A percentile compares a stretch with the other conserved stretches of the same genome.
Evolutionary conservation across 2,797 vertebrate species (phyloP).

Genomic region (Odontamblyopus lacepedii): DNA sequence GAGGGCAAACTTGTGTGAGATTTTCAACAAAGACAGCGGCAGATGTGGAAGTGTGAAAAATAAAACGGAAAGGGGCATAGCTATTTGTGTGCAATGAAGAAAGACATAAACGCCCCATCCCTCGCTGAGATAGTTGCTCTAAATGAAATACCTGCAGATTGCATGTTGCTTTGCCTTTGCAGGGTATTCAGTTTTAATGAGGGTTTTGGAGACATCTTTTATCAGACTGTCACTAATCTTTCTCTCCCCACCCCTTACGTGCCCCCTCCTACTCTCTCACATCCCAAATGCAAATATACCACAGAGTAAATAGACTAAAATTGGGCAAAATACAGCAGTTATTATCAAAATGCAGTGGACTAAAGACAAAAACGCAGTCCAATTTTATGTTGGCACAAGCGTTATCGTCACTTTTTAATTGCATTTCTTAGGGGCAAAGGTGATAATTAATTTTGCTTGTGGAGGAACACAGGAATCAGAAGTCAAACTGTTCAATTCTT

Average conservation of each 20-base stretch:
- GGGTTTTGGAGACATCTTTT: constrained; percentile 81
- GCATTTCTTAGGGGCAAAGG: constrained; percentile 76
- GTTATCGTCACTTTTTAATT: constrained; percentile 76
- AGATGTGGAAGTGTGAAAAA: constrained; percentile 67
- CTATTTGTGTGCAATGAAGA: constrained; percentile 70
- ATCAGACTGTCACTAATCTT: constrained; percentile 80
- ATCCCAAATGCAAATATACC: constrained; percentile 49
- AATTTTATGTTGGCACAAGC: constrained; percentile 65
- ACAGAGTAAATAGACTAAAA: constrained; percentile 19
- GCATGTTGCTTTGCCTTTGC: constrained; percentile 75
- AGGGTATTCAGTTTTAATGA: constrained; percentile 83
- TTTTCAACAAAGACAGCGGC: constrained; percentile 52
- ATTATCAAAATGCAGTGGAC: constrained; percentile 61
- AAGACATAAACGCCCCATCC: constrained; percentile 69
- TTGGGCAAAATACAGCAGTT: constrained; percentile 44
- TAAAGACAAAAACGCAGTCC: constrained; percentile 51
- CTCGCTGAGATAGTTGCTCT: constrained; percentile 70
- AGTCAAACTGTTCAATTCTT: constrained; percentile 58
- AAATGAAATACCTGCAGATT: constrained; percentile 81
- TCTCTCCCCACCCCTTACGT: constrained; percentile 20
- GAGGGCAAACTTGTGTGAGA: constrained; percentile 52
- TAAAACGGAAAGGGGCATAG: constrained; percentile 60
- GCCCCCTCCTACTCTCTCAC: constrained; percentile 6
- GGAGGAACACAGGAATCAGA: constrained; percentile 54
- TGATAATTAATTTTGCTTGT: constrained; percentile 79